Evolutionary conservation across 2,797 vertebrate genomes (phyloP), one percentile per base, ranked within the genome.

Genomic region (Heterohyrax brucei): DNA sequence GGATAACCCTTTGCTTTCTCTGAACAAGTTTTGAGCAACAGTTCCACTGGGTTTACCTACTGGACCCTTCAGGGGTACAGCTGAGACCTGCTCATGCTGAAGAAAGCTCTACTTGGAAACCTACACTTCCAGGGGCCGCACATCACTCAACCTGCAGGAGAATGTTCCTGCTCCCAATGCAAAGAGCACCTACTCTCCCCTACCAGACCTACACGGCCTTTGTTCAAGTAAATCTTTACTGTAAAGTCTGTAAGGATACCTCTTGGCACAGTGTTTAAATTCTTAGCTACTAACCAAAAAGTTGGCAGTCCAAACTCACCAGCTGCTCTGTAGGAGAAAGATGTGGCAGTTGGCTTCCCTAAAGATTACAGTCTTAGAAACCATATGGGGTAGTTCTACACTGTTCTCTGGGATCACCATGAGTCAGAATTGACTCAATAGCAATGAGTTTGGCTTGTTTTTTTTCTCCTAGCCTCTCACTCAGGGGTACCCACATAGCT

Each of bases 21-120:
- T 80, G 24, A 50, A 66, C 85, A 80, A 87, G 85, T 24, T 93
- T 33, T 77, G 50, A 91, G 62, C 90, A 96, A 92, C 19, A 68
- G 62, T 81, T 93, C 68, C 12, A 64, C 56, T 56, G 50, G 24
- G 24, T 95, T 94, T 87, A 44, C 79, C 70, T 61, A 21, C 56
- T 56, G n/a, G 50, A 62, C 59, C 70, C 78, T 91, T 83, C 13
- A 72, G 70, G 75, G 46, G 1, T 53, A 88, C 18, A 24, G 82
- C n/a, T 86, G 72, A 94, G 33, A 64, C 50, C 80, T 75, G 39
- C 24, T 92, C 50, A 53, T 48, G 81, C 7, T 44, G 50, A 33
- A 48, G 28, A 16, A 64, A 73, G 50, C 44, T 44, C 30, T 22
- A 44, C 62, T 75, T 50, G n/a, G n/a, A 94, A 95, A 62, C 19